These are phyloP conservation scores for Oxycera nigricornis DNA, from an alignment of 2,888 invertebrate species.

Conservation along the genomic window DNA sequence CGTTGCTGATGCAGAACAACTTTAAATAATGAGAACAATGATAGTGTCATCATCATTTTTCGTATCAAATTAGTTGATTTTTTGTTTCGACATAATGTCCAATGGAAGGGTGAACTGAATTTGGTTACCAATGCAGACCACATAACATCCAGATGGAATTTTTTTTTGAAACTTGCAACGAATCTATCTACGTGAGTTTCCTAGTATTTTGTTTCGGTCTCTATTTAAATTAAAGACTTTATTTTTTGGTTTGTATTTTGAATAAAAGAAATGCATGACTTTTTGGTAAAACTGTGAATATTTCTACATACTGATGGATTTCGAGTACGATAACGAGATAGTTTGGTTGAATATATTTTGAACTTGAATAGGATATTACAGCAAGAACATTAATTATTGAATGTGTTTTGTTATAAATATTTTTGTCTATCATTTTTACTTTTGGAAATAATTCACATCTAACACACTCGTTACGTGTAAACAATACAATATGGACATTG, in stretches of 20 bases:
- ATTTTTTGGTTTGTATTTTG: neutral
- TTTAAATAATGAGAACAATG: neutral
- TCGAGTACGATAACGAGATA: neutral
- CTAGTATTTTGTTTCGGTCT: neutral
- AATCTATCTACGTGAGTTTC: neutral
- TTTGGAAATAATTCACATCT: too few relatives aligned
- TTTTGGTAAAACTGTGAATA: neutral
- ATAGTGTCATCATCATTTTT: constrained; percentile 3
- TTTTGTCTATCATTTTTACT: too few relatives aligned
- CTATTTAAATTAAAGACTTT: neutral
- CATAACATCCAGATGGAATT: constrained; percentile 59
- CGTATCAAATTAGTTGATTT: neutral
- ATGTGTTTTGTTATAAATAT: too few relatives aligned
- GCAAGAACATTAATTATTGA: too few relatives aligned
- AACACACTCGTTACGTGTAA: too few relatives aligned
- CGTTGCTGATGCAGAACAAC: neutral
- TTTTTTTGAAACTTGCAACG: neutral
- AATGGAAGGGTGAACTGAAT: neutral
- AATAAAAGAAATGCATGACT: neutral
- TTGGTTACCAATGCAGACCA: constrained; percentile 54
- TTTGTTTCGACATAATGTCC: neutral
- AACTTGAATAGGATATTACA: neutral
- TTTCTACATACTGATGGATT: neutral
- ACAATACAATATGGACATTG: too few relatives aligned
- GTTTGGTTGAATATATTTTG: neutral